Evolutionary conservation across 2,888 invertebrate genomes (phyloP).

Genomic region (Phyllotreta striolata): DNA sequence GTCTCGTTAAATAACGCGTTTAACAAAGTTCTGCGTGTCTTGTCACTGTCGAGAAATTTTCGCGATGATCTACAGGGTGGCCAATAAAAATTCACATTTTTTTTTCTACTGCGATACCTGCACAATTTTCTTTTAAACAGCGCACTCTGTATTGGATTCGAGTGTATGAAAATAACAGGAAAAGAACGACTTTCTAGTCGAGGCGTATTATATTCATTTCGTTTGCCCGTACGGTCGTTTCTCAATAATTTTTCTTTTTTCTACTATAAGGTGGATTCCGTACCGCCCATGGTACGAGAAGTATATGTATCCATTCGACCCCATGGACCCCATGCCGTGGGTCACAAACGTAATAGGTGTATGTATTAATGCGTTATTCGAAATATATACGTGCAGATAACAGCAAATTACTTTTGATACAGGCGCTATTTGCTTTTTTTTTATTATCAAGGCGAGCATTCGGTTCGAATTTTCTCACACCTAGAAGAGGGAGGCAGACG

Average conservation of each 20-base stretch:
- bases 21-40: too few relatives aligned
- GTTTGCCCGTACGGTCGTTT: constrained; percentile 26
- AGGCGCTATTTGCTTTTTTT: too few relatives aligned
- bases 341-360: constrained; percentile 37
- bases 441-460: too few relatives aligned
- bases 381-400: constrained; percentile 9
- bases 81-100: too few relatives aligned
- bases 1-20: too few relatives aligned
- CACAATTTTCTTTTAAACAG: too few relatives aligned
- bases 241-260: constrained; percentile 27
- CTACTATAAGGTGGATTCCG: constrained; percentile 18
- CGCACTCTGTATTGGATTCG: too few relatives aligned
- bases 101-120: too few relatives aligned
- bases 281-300: constrained; percentile 34
- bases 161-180: neutral
- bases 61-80: too few relatives aligned
- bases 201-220: constrained; percentile 19
- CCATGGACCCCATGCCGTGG: constrained; percentile 37
- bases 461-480: too few relatives aligned
- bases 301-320: constrained; percentile 21
- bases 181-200: constrained; percentile 13
- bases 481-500: too few relatives aligned
- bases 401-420: neutral
- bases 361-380: constrained; percentile 17
- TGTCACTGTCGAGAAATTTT: too few relatives aligned